Percentiles rank a stretch among this genome's conserved stretches.
phyloP scores from a whole-genome alignment of 2,797 vertebrate genomes.

The Urophycis tenuis region DNA sequence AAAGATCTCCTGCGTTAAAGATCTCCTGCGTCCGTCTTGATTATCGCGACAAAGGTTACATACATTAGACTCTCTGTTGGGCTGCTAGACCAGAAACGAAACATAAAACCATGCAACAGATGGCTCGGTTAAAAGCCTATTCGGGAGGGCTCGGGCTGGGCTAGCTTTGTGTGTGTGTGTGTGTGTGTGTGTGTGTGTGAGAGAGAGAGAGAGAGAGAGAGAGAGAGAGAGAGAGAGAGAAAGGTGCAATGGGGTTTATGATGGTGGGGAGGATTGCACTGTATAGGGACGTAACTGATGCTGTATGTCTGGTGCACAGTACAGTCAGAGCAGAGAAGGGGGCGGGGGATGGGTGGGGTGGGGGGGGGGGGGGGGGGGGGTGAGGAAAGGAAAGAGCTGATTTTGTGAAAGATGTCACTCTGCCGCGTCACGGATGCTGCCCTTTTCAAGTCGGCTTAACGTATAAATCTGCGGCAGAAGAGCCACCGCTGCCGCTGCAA shows the following conservation, averaged over 20 bases:
- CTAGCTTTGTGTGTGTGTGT: neutral
- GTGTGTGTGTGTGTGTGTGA: neutral
- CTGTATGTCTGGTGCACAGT: neutral
- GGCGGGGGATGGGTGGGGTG: too few relatives aligned
- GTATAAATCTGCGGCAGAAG: slow-evolving; percentile 42
- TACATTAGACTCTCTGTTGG: neutral
- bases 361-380: too few relatives aligned
- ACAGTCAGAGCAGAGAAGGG: neutral
- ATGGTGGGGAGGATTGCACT: neutral
- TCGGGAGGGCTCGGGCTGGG: too few relatives aligned
- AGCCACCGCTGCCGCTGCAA: slow-evolving; percentile 23
- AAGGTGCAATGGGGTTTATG: too few relatives aligned
- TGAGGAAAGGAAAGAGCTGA: neutral
- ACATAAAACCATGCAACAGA: neutral
- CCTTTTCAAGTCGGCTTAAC: slow-evolving; percentile 63
- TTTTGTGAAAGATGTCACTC: slow-evolving; percentile 45
- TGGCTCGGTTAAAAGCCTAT: neutral
- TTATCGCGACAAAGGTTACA: neutral
- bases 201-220: neutral
- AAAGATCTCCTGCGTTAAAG: neutral
- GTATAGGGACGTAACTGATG: neutral
- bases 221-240: too few relatives aligned
- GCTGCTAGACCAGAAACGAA: neutral
- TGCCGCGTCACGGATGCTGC: slow-evolving; percentile 42
- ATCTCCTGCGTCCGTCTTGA: neutral